Base-by-base conservation (phyloP, 2,888 invertebrate genomes). In the Hydrotaea cyrtoneurina region DNA sequence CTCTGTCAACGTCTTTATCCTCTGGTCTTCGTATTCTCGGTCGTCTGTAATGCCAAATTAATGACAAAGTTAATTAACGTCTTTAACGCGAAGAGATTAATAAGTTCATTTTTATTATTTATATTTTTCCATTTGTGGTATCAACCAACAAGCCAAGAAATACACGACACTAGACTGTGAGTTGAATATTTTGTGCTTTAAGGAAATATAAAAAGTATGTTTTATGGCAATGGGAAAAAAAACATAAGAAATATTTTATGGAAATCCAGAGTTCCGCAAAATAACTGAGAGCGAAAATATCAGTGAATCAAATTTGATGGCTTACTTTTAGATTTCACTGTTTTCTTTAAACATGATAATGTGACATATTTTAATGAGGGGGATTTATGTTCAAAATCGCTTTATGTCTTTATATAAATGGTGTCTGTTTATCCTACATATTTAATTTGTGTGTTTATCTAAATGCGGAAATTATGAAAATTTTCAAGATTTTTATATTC, bases 61-160 rank as follows among this genome's bases (percentile, higher is more conserved):
- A 80, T 81, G 77, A 78, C 43, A 78, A 75, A 75, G 62, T 55
- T 75, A 78, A 82, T 82, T 78, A 72, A 62, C 66, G 46, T 31
- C 62, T 11, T 36, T 39, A 19, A 71, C n/a, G 19, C n/a, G 15
- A 2, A 1, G 10, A 59, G 43, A 43, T 46, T 69, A 46, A 69
- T 21, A 69, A 69, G 21, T 46, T 69, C 21, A 69, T 69, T 69
- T 59, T 11, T 21, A 23, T n/a, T 57, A 31, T 31, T 31, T 31
- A 23, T 57, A 13, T 4, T 57, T 15, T 11, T 26, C 21, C n/a
- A n/a, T n/a, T n/a, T n/a, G n/a, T n/a, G n/a, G n/a, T n/a, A n/a
- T 4, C 21, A 1, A 50, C 50, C 50, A 53, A 53, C n/a, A n/a
- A n/a, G n/a, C n/a, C n/a, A 53, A 17, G 55, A 19, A 21, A 59